phyloP scores from a whole-genome alignment of 30 jellyfish, hydroid and myxozoan genomes.

The Nemopilema nomurai region DNA sequence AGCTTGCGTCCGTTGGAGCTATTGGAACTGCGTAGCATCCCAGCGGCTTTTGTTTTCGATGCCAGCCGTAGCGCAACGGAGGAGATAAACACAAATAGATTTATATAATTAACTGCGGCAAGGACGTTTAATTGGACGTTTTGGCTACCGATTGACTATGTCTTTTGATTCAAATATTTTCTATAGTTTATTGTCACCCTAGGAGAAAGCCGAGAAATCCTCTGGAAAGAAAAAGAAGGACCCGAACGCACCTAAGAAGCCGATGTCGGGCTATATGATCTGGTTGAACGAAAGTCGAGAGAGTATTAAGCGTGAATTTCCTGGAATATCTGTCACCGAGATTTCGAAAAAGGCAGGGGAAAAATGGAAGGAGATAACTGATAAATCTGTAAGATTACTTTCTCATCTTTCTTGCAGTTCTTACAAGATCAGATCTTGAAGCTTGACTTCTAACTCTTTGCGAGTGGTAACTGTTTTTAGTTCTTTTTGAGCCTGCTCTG shows the following conservation, averaged over 20 bases:
- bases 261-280: conserved; percentile 81
- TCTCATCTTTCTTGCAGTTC: background rate
- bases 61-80: no score
- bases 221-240: conserved; percentile 74
- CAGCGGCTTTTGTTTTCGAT: no score
- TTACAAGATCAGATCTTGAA: no score
- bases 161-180: background rate
- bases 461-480: no score
- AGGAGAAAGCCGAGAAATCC: background rate
- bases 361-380: conserved; percentile 70
- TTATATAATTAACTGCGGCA: no score
- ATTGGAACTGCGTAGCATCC: no score
- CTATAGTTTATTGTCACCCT: background rate
- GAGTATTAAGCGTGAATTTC: conserved; percentile 71
- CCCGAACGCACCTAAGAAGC: conserved; percentile 84
- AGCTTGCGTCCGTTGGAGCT: no score
- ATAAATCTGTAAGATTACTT: conserved; percentile 56
- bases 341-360: conserved; percentile 90
- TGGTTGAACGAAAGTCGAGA: conserved; percentile 76
- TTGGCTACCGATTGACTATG: background rate
- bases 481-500: no score
- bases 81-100: no score
- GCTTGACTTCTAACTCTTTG: no score
- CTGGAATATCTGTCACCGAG: conserved; percentile 88
- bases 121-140: background rate